Evolutionary conservation across 2,888 invertebrate genomes (phyloP), one percentile per base, ranked within the genome.

Genomic region (Anodontia alba): DNA sequence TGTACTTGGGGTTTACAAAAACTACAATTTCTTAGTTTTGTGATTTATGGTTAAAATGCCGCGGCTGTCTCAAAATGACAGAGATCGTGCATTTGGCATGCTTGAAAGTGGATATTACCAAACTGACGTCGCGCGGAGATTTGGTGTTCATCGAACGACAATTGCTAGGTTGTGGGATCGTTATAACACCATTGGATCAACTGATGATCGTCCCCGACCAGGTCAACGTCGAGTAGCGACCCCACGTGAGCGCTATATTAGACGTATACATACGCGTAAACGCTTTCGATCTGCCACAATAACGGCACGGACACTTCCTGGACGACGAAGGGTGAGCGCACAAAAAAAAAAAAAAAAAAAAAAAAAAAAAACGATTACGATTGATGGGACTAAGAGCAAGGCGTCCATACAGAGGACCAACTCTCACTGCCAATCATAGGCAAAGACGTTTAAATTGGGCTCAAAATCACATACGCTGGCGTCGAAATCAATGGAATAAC

Each of bases 391-490:
- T 57, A 26, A 36, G 43, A 38, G 57, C 57, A n/a, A 43, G 68
- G 3, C 23, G 51, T 12, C 71, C 71, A 26, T 71, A 12, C 31
- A 46, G 51, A 49, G 71, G 71, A 31, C 36, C 49, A 42, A 68
- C 54, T 17, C 38, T 54, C 8, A 70, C 69, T 17, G 36, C 17
- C n/a, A 36, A 38, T 8, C 78, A 78, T 29, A 54, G 72, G 26
- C 76, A 43, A 23, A 33, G 17, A 33, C 72, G 49, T 33, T 38
- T 20, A 33, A 38, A 33, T 49, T 71, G 78, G 46, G 51, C 46
- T 46, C 46, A 68, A 31, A 62, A n/a, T 49, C 78, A 68, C 26
- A 1, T 43, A 57, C 42, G 72, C 42, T 73, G 76, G 80, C 23
- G 62, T 68, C 36, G 33, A 7, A 20, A 51, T 49, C 33, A 49